Evolutionary conservation across 2,113 vertebrate species (phyloP), one percentile per base, ranked within the genome.

Genomic region (Protobothrops mucrosquamatus): DNA sequence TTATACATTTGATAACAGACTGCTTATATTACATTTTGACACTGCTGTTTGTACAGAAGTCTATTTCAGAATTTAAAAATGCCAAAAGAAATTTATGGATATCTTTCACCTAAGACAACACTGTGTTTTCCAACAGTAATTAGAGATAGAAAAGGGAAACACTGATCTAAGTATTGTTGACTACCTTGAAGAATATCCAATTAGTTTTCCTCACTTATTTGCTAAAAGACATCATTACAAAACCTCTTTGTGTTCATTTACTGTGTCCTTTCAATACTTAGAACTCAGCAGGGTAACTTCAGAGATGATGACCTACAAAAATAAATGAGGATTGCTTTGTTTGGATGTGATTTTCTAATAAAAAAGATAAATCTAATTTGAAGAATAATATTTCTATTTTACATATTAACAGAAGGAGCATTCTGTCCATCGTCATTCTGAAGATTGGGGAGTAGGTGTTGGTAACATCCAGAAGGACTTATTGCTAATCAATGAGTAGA

Each of bases 121-220:
- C 89, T n/a, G 6, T 87, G 3, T 86, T 86, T 86, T 57, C 39
- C 34, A 91, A 46, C 8, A n/a, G 15, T 55, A 56, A 43, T 69
- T 51, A 46, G 24, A 92, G 93, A 95, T 94, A 94, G 69, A 89
- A 94, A 94, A 89, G 52, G 43, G 22, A 92, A 90, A 94, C 61
- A 87, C 89, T 85, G 54, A 93, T 92, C 86, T 48, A 69, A 93
- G 88, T 20, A 61, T 86, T 95, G 94, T 90, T 8, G 93, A 46
- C 23, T 93, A 61, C 89, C 88, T 93, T 93, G 92, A 26, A 56
- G 74, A 86, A 10, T 29, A 86, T 5, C 54, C 74, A 81, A 86
- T 87, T 56, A 85, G 89, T 93, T 87, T 39, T 46, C 69, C 43
- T 81, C 23, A 29, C n/a, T 85, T 46, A 46, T 92, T 46, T 91